Evolutionary conservation across 1,140 invertebrate genomes (phyloP), one percentile per base, ranked within the genome.

Genomic region (Papilio helenus): DNA sequence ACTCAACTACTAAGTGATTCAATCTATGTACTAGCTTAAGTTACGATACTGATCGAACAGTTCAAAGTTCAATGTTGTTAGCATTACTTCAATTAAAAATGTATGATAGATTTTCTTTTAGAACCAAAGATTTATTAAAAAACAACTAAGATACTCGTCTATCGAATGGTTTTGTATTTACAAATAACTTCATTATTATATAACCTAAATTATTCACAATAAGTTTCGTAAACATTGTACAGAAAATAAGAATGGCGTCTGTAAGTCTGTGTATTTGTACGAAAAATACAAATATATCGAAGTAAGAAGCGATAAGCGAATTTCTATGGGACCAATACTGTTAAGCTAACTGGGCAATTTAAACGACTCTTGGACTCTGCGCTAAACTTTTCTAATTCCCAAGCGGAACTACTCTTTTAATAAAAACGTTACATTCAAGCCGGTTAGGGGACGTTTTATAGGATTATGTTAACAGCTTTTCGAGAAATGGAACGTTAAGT

Each of bases 261-360:
- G 9, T 0, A 23, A 61, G 58, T 61, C 58, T 61, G 26, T 61
- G 8, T 61, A 23, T 61, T 26, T 20, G 58, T 61, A 61, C 58
- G 9, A 61, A 61, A 61, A 61, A 61, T 26, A 61, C 58, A 61
- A 61, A 61, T 61, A 61, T 61, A 26, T 23, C 23, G 58, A 61
- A 61, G 58, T 61, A 26, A 23, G 23, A 23, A 61, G 58, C 58
- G 58, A 61, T 61, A 61, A 61, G 58, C 20, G 23, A 23, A 61
- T 61, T 61, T 23, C 58, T 61, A 61, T 23, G 3, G 58, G 58
- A 61, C 58, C 58, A 61, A 61, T 61, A 20, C 58, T 23, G 58
- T 61, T 61, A 61, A 61, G 20, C 58, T 61, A 61, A 61, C 58
- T 61, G 26, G 58, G 58, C 58, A 61, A 61, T 61, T 61, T 61